Percentiles rank a stretch among this genome's conserved stretches.
These are phyloP conservation scores for Mormyrus lacerda DNA, from an alignment of 2,113 vertebrate species.

Conservation along the genomic window DNA sequence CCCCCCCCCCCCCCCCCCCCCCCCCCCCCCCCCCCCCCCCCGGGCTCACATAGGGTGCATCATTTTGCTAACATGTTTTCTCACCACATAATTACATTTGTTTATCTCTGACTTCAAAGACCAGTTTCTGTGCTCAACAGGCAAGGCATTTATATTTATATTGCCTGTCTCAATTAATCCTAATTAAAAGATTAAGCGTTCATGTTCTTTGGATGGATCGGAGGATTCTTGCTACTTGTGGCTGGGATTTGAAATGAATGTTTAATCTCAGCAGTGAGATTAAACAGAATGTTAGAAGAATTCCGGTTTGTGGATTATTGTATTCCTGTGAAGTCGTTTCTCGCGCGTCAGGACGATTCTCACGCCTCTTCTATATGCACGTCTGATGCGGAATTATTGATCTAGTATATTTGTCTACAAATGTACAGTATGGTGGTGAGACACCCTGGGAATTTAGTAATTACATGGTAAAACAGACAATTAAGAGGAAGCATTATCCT, in stretches of 20 bases:
- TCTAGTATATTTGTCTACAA: not conserved
- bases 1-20: too few species aligned
- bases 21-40: too few species aligned
- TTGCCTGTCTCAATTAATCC: slow-evolving; percentile 5
- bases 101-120: not conserved
- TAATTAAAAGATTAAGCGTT: slow-evolving; percentile 12
- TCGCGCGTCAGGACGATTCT: not conserved
- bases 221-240: not conserved
- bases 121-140: not conserved
- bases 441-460: not conserved
- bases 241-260: not conserved
- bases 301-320: not conserved
- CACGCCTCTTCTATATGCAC: not conserved
- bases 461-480: not conserved
- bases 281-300: not conserved
- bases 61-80: not conserved
- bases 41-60: not conserved
- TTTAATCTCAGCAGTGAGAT: not conserved
- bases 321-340: not conserved
- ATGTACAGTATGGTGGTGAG: not conserved
- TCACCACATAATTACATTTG: slow-evolving; percentile 7
- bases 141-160: not conserved
- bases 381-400: not conserved
- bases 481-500: not conserved
- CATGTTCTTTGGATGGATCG: not conserved